Conservation (phyloP, 2,888 invertebrate genomes). For the Automeris io region DNA sequence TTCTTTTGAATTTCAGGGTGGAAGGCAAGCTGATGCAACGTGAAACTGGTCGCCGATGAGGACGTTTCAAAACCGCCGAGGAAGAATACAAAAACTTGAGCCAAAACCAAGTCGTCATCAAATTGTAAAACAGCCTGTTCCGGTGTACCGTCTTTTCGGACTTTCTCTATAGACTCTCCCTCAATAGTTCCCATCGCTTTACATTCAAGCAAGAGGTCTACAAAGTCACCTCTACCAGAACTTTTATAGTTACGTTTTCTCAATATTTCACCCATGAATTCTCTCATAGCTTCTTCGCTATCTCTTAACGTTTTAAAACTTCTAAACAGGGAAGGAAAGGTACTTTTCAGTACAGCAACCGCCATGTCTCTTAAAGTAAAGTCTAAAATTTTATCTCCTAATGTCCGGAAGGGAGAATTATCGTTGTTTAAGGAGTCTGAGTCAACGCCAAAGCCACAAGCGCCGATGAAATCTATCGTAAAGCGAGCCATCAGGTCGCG, state of each 20-base stretch:
- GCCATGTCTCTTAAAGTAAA: constrained; percentile 21
- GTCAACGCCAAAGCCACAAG: constrained; percentile 49
- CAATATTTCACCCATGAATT: constrained; percentile 39
- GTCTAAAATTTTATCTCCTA: constrained; percentile 38
- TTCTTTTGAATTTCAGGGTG: constrained; percentile 36
- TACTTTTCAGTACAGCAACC: constrained; percentile 30
- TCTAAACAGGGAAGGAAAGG: constrained; percentile 34
- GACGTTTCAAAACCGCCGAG: constrained; percentile 53
- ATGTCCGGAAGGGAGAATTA: constrained; percentile 40
- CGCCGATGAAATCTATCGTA: constrained; percentile 52
- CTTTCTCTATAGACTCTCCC: constrained; percentile 39
- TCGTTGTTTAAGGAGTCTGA: constrained; percentile 43
- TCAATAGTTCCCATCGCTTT: constrained; percentile 34
- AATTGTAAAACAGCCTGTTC: constrained; percentile 28
- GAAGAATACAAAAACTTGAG: constrained; percentile 49
- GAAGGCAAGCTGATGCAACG: constrained; percentile 45
- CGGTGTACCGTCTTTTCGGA: constrained; percentile 34
- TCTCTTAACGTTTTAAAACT: constrained; percentile 26
- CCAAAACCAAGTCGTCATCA: constrained; percentile 36
- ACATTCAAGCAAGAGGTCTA: constrained; percentile 42
- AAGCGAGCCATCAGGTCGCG: constrained; percentile 53
- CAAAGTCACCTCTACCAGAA: constrained; percentile 42
- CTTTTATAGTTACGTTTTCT: constrained; percentile 39
- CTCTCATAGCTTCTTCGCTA: constrained; percentile 32
- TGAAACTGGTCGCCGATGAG: constrained; percentile 46